Evolutionary conservation across 2,888 invertebrate species (phyloP).

Genomic region (Heliconius sara): DNA sequence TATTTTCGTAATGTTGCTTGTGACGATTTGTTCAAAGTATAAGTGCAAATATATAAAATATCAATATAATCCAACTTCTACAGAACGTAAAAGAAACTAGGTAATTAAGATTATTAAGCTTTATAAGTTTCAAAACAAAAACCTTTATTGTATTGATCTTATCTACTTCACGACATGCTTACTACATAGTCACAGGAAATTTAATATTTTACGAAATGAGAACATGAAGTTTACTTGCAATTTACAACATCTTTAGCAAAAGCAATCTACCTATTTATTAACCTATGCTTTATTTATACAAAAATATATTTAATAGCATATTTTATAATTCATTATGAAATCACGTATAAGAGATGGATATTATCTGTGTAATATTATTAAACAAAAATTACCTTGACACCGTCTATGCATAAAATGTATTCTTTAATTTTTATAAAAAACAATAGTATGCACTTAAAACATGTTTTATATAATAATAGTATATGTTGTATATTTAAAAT

Average conservation of each 20-base stretch:
- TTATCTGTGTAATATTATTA: not conserved
- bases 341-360: not conserved
- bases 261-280: not conserved
- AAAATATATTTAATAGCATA: not conserved
- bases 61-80: not conserved
- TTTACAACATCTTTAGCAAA: constrained; percentile 9
- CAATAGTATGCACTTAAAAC: not conserved
- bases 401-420: not conserved
- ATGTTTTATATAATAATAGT: too few relatives aligned
- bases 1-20: not conserved
- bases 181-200: not conserved
- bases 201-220: constrained; percentile 18
- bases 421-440: not conserved
- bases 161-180: constrained; percentile 1
- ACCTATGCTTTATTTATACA: not conserved
- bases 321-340: not conserved
- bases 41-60: not conserved
- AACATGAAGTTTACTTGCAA: constrained; percentile 9
- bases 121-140: not conserved
- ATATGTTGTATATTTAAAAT: too few relatives aligned
- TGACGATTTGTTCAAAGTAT: not conserved
- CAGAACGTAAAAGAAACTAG: too few relatives aligned
- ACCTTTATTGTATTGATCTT: not conserved
- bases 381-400: constrained; percentile 2
- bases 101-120: too few relatives aligned